Percentiles rank a stretch among this genome's conserved stretches.
Evolutionary conservation across 2,797 vertebrate species (phyloP).

Genomic region (Sitta carolinensis): DNA sequence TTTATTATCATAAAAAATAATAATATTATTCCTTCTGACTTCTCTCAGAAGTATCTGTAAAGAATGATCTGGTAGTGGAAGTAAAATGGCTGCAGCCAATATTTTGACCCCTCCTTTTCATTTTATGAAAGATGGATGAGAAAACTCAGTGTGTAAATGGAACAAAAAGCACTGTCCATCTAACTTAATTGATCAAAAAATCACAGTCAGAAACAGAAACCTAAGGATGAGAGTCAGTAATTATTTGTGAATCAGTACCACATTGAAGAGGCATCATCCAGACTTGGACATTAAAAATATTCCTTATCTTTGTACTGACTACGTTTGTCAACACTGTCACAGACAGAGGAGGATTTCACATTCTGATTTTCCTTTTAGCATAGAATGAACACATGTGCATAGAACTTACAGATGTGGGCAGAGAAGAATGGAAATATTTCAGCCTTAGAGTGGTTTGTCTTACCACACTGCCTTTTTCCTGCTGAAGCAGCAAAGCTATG

Average conservation of each 20-base stretch:
- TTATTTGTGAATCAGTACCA: neutral
- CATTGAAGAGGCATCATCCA: neutral
- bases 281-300: neutral
- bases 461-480: neutral
- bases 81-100: neutral
- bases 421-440: neutral
- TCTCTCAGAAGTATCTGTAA: neutral
- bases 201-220: neutral
- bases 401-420: neutral
- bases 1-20: neutral
- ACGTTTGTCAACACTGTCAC: neutral
- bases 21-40: neutral
- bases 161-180: neutral
- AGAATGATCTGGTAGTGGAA: neutral
- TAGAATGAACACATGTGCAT: neutral
- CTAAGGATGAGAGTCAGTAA: neutral
- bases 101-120: neutral
- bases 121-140: neutral
- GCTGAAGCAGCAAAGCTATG: neutral
- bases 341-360: neutral
- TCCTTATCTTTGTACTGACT: neutral
- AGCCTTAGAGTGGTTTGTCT: neutral
- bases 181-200: neutral
- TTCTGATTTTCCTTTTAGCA: neutral
- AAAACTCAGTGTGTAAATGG: neutral